These are phyloP conservation scores for Cyprinus carpio DNA, from an alignment of 2,113 vertebrate species.

Conservation along the genomic window DNA sequence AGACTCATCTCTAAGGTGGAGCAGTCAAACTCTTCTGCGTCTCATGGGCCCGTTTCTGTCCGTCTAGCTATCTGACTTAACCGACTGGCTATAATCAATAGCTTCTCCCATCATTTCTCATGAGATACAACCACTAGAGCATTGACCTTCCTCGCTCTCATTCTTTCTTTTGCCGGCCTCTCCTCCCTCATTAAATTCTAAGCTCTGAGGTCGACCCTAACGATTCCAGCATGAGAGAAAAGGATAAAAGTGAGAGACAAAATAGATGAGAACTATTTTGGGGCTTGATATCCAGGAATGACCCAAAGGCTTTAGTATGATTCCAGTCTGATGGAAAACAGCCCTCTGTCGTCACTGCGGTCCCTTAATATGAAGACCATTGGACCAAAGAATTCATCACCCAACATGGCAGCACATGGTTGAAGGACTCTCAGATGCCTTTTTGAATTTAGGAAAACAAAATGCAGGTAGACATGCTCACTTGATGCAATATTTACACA, in stretches of 20 bases:
- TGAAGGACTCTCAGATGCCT: not conserved
- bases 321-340: constrained; percentile 30
- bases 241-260: constrained; percentile 41
- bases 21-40: not conserved
- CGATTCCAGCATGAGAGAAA: constrained; percentile 36
- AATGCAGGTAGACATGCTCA: not conserved
- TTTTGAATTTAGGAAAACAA: not conserved
- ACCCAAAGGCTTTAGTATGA: constrained; percentile 35
- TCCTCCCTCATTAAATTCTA: constrained; percentile 45
- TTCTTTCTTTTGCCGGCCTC: constrained; percentile 59
- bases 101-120: constrained; percentile 54
- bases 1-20: constrained; percentile 32
- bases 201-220: constrained; percentile 32
- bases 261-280: constrained; percentile 32
- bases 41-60: constrained; percentile 24
- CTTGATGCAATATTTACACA: not conserved
- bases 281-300: constrained; percentile 28
- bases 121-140: constrained; percentile 43
- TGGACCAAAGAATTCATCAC: constrained; percentile 18
- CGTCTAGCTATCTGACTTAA: constrained; percentile 65
- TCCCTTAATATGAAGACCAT: constrained; percentile 23
- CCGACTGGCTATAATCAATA: constrained; percentile 71
- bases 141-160: constrained; percentile 39
- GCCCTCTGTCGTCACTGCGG: not conserved
- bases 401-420: not conserved